Conservation (phyloP, 1,140 invertebrate species). For the Panonychus citri region DNA sequence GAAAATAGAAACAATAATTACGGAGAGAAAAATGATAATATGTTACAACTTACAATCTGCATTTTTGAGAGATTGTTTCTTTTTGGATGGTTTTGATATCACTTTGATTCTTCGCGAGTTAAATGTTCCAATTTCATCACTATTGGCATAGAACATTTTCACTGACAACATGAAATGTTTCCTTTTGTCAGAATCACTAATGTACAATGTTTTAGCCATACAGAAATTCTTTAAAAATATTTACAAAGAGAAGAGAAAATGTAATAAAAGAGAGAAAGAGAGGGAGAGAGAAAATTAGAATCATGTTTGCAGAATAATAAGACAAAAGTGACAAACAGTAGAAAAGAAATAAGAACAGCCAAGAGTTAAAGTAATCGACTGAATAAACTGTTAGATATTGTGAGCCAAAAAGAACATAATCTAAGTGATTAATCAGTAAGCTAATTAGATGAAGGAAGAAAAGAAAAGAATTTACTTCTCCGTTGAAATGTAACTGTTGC, state of each 20-base stretch:
- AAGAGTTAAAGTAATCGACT: no score
- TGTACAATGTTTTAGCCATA: conserved; percentile 95
- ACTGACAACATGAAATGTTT: conserved; percentile 98
- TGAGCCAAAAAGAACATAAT: no score
- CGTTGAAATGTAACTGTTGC: conserved; percentile 88
- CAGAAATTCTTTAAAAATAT: conserved; percentile 72
- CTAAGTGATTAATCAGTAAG: no score
- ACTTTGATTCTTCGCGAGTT: conserved; percentile 98
- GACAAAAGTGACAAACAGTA: no score
- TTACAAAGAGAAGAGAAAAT: conserved; percentile 1
- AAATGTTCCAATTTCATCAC: conserved; percentile 93
- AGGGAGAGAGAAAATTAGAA: no score
- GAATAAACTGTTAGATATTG: no score
- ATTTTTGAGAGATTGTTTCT: conserved; percentile 98
- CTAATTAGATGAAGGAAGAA: no score
- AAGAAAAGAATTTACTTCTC: conserved; percentile 34
- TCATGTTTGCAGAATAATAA: no score
- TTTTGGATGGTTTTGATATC: conserved; percentile 98
- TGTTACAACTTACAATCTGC: conserved; percentile 47
- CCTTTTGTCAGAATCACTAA: conserved; percentile 94
- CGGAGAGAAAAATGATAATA: neutral
- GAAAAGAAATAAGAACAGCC: no score
- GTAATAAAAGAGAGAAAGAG: no score
- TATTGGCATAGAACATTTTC: conserved; percentile 96
- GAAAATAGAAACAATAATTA: no score